Evolutionary conservation across 2,113 vertebrate species (phyloP), one percentile per base, ranked within the genome.

Genomic region (Sminthopsis crassicaudata): DNA sequence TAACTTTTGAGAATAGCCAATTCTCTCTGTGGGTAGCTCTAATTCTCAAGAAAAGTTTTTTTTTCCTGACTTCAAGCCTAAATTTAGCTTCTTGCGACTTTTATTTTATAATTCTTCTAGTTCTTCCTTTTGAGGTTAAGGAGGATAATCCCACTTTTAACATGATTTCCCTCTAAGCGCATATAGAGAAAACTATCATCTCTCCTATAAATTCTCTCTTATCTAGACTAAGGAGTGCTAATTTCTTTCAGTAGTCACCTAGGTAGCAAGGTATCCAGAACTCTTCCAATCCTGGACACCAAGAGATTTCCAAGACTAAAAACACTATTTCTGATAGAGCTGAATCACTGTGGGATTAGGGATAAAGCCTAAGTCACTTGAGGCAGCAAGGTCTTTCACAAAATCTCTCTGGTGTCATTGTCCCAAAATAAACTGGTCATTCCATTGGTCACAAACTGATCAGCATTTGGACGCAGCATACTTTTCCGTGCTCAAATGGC

Each of bases 401-500:
- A 42, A 46, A 60, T 10, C 53, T 53, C 46, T 89, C 88, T 76
- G 11, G 1, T 54, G 76, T 16, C 16, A 57, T 0, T 95, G 16
- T 46, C 95, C 90, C 6, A 50, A 91, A 95, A 92, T 8, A 48
- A 30, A 92, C n/a, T 91, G 30, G 30, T n/a, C 60, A 67, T 36
- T 36, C 30, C 30, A 52, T 30, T 67, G 48, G n/a, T 42, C 14
- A 67, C 26, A 96, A 67, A 46, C 7, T 42, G 51, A 55, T 12
- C 25, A 46, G 25, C 7, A 22, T 46, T n/a, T 30, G 36, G 7
- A 67, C 93, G 91, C 91, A 14, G 26, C 76, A 54, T 24, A 1
- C 30, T 96, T 91, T 89, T 8, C 92, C 48, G n/a, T 27, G 57
- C 93, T 76, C 88, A 90, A 14, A 3, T 94, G 14, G n/a, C 93